Base-by-base conservation (phyloP, 2,113 vertebrate species). In the Grallaria varia region DNA sequence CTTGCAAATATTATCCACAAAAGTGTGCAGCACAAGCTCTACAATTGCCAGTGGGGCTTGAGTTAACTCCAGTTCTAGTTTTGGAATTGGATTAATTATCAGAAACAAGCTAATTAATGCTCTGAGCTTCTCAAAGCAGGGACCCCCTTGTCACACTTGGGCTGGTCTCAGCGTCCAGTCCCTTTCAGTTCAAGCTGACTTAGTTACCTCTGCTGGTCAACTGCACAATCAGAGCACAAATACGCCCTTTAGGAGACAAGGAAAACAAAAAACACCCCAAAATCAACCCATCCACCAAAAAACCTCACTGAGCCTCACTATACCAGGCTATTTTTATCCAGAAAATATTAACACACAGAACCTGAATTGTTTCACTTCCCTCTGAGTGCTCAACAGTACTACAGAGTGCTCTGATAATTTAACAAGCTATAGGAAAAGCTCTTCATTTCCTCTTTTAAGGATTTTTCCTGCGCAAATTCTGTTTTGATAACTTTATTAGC, bases 171-270 rank as follows among this genome's bases (percentile, higher is more conserved):
- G 19, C 2, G 20, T 47, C 74, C 47, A 64, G 3, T 2, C 14
- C 0, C 0, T 35, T 8, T 72, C 30, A 8, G 0, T 16, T 42
- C 27, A 56, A 84, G 64, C 39, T 9, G 30, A 55, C 56, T 31
- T 18, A n/a, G 40, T 58, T 13, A 68, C 24, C n/a, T 71, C 47
- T 79, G 22, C 19, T 55, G 9, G 3, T 17, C 23, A 8, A 35
- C 2, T 4, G 2, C 22, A 60, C 19, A 44, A 9, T 44, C 59
- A 30, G 44, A 75, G 33, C 3, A 5, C 1, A 74, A 45, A 77
- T 23, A 68, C 0, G 5, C 8, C 20, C 27, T 37, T 42, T 8
- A 25, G 14, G 8, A 35, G 9, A 19, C 5, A 14, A 7, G 11
- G 16, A 13, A 28, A 63, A 69, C 16, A 31, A 67, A n/a, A 23